Base-by-base conservation (phyloP, 2,113 vertebrate species). In the Pterophyllum scalare region DNA sequence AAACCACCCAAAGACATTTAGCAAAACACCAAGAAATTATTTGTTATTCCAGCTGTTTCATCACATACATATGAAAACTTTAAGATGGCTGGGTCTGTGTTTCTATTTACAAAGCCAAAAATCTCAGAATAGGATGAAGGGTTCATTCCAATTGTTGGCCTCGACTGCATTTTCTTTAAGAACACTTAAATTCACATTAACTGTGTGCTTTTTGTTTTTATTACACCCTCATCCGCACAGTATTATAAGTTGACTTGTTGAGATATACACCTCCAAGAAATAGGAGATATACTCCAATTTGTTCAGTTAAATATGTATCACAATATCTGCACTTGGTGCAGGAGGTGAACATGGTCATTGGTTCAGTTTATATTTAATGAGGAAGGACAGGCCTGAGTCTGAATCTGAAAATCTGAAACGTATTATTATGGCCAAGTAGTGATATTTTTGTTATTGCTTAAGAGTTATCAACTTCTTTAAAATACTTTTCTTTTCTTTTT, bases 101-200 rank as follows among this genome's bases (percentile, higher is more conserved):
- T 58, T 79, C 35, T 15, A 9, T 15, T 87, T 59, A 83, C 14
- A 26, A 57, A 79, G 61, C 77, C 75, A 81, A 78, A 78, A 77
- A 28, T 67, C 61, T 10, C 24, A 28, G 15, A 64, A 38, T 59
- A 13, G 2, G 74, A 79, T 82, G 65, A 67, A 24, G 2, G 33
- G 31, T 59, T 89, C 59, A 24, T 57, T 82, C 33, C 70, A 7
- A 70, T 14, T 70, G 24, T 70, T 70, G 62, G 7, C 33, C 52
- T 10, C 0, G 24, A 70, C 3, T 28, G 28, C 28, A 28, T 93
- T 95, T 95, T 87, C 87, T 94, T 93, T 26, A 28, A 60, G 75
- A 38, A 89, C 92, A 95, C 94, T 94, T 96, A 95, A 96, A 97
- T 97, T 96, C 96, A 96, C 94, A 94, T 86, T 22, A 91, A 95